Percentiles rank a stretch among this genome's conserved stretches.
These are phyloP conservation scores for Crotalus helleri DNA, from an alignment of 2,113 vertebrate species.

Conservation along the genomic window DNA sequence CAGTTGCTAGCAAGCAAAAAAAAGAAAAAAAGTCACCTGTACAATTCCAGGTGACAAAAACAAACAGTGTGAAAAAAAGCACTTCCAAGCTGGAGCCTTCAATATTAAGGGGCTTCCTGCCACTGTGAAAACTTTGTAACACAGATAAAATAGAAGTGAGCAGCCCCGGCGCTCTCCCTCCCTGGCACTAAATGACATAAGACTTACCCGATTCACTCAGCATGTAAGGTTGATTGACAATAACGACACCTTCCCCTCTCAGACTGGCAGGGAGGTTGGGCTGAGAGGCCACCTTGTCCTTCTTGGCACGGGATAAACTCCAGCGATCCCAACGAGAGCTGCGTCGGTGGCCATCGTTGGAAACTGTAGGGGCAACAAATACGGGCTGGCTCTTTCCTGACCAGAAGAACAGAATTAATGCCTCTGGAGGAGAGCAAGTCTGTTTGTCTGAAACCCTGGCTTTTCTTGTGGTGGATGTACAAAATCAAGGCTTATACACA, in stretches of 20 bases:
- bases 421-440: background rate
- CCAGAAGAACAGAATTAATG: background rate
- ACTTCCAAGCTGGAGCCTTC: background rate
- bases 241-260: slow-evolving; percentile 72
- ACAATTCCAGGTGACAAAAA: background rate
- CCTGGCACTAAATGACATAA: background rate
- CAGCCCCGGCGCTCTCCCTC: background rate
- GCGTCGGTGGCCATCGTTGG: slow-evolving; percentile 53
- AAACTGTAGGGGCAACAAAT: slow-evolving; percentile 35
- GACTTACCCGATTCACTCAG: slow-evolving; percentile 86
- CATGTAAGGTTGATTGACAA: slow-evolving; percentile 72
- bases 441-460: background rate
- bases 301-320: slow-evolving; percentile 82
- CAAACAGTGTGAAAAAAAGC: background rate
- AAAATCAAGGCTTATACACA: background rate
- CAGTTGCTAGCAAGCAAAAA: background rate
- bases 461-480: background rate
- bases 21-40: background rate
- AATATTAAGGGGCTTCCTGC: background rate
- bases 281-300: slow-evolving; percentile 86
- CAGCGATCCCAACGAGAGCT: slow-evolving; percentile 89
- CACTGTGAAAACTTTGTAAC: background rate
- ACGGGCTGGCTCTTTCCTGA: slow-evolving; percentile 27
- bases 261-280: slow-evolving; percentile 85
- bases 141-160: background rate